These are phyloP conservation scores for Periophthalmus modestus DNA, from an alignment of 2,113 vertebrate species.

Conservation along the genomic window DNA sequence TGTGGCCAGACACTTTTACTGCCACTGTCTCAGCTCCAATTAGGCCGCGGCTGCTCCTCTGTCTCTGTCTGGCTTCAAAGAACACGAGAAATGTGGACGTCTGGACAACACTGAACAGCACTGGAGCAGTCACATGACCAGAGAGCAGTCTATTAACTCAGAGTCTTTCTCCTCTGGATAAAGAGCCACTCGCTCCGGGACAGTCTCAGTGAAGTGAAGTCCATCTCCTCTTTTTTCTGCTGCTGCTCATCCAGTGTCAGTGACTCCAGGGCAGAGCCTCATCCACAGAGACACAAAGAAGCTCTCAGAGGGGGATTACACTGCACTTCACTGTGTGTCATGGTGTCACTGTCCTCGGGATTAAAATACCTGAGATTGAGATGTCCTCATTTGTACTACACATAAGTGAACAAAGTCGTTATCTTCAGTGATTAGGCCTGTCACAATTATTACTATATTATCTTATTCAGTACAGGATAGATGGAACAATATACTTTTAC, in stretches of 20 bases:
- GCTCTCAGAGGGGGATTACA: conserved; percentile 21
- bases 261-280: conserved; percentile 43
- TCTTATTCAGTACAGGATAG: too few relatives aligned
- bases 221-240: conserved; percentile 27
- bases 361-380: background rate
- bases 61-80: conserved; percentile 40
- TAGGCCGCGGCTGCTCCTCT: conserved; percentile 43
- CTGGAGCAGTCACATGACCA: conserved; percentile 43
- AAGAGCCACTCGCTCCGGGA: conserved; percentile 33
- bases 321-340: conserved; percentile 22
- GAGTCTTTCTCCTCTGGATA: conserved; percentile 32
- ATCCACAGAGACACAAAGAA: conserved; percentile 24
- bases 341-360: conserved; percentile 4
- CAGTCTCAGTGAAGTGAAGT: conserved; percentile 16
- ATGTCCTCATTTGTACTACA: background rate
- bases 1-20: conserved; percentile 66
- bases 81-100: conserved; percentile 16
- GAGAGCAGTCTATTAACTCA: conserved; percentile 15
- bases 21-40: conserved; percentile 59
- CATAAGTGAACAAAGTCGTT: background rate
- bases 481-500: too few relatives aligned
- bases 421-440: too few relatives aligned
- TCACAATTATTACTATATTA: too few relatives aligned
- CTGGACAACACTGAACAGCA: conserved; percentile 10
- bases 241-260: conserved; percentile 25